Evolutionary conservation across 2,797 vertebrate species (phyloP), one percentile per base, ranked within the genome.

Genomic region (Pangasius sanitwongsei): DNA sequence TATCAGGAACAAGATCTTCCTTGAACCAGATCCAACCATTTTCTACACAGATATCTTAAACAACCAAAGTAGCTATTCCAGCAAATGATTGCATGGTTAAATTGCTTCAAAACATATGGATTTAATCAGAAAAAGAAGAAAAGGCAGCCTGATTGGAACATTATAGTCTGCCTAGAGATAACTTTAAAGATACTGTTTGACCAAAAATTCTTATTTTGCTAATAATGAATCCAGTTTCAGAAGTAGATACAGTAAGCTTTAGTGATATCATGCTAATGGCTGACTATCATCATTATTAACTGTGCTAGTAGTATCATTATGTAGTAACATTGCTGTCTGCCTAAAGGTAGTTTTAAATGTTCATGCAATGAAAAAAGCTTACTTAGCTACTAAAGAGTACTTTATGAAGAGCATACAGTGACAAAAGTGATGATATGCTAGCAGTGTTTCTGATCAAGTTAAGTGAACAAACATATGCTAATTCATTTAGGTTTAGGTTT

Each of bases 51-150:
- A 70, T 84, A 41, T 75, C 57, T 63, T 75, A 77, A 75, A 84
- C 69, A 25, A 88, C 82, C 69, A 88, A 53, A 65, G 55, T 78
- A 41, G 59, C 44, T 77, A 53, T 88, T 84, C 31, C 70, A 85
- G 72, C 44, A 67, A 74, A 85, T 84, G 31, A 84, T 23, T 84
- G 44, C 69, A 77, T 78, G 53, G 16, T 61, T 83, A 59, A 72
- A 85, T 85, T 80, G 74, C 34, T 83, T 41, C 16, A 2, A 18
- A 88, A 78, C 87, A 88, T 75, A 84, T 50, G 69, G 87, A 88
- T 88, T 55, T 77, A 83, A 77, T 65, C 41, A 85, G 83, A 63
- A 34, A 75, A 65, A 65, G 20, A 65, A 4, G 20, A 74, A 85
- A 83, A 84, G 9, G 4, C 48, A 75, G 23, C 37, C 23, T 86